Percentiles rank a stretch among this genome's conserved stretches.
Conservation (phyloP, 2,888 invertebrate genomes). For the Temnothorax rugatulus region DNA sequence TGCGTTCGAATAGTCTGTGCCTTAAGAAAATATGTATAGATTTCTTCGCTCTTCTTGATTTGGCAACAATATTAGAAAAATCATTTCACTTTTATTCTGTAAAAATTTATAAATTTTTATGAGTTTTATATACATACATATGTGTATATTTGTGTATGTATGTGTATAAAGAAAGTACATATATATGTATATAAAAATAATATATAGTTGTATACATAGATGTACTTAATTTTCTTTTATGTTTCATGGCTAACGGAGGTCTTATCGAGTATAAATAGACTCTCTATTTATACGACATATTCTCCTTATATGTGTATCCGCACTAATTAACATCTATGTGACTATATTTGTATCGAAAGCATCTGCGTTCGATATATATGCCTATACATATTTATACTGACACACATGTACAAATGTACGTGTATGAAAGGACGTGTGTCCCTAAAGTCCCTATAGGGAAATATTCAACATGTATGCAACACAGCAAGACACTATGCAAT, state of each 20-base stretch:
- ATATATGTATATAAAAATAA: background rate
- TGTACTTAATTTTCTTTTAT: constrained; percentile 32
- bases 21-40: background rate
- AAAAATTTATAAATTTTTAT: background rate
- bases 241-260: constrained; percentile 43
- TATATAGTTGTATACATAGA: constrained; percentile 16
- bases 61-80: background rate
- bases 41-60: background rate
- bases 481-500: background rate
- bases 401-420: background rate
- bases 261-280: constrained; percentile 42
- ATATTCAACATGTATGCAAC: background rate
- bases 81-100: background rate
- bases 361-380: constrained; percentile 25
- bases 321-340: constrained; percentile 55
- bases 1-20: background rate
- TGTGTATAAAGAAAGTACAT: background rate
- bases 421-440: constrained; percentile 3
- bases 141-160: background rate
- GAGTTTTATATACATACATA: background rate
- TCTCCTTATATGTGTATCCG: constrained; percentile 51
- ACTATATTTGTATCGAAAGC: constrained; percentile 48
- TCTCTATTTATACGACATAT: constrained; percentile 43
- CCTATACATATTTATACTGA: constrained; percentile 25
- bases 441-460: constrained; percentile 7